These are phyloP conservation scores for Xerus rutilus DNA, from an alignment of 2,797 vertebrate genomes.

Conservation along the genomic window DNA sequence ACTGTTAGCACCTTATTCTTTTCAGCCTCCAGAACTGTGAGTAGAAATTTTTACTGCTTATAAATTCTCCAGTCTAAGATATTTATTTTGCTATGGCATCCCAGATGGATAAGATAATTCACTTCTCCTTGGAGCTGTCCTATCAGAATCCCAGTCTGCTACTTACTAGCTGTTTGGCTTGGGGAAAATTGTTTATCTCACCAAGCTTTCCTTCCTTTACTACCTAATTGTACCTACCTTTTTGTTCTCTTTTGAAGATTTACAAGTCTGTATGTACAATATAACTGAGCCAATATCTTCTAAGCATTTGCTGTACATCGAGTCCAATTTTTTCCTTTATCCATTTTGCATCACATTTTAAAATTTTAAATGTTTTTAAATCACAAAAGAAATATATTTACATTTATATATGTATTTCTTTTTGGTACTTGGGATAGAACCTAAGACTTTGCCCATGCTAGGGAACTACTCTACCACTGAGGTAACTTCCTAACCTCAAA, in stretches of 20 bases:
- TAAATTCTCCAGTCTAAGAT: too few species aligned
- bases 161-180: background rate
- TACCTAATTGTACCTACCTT: too few species aligned
- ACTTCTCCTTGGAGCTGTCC: background rate
- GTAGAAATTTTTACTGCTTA: too few species aligned
- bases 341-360: background rate
- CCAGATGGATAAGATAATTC: background rate
- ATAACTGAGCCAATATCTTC: background rate
- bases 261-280: background rate
- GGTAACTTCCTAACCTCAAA: background rate
- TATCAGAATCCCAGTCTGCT: background rate
- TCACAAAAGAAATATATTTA: too few species aligned
- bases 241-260: background rate
- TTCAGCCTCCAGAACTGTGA: too few species aligned
- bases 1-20: background rate
- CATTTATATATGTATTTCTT: too few species aligned
- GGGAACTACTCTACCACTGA: too few species aligned
- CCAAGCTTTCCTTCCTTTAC: background rate
- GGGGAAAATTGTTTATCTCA: background rate
- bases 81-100: too few species aligned
- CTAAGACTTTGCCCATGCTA: too few species aligned
- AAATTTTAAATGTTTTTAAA: background rate
- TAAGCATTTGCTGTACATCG: background rate
- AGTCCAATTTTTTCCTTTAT: background rate
- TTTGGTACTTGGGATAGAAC: too few species aligned